Evolutionary conservation across 2,888 invertebrate genomes (phyloP).

Genomic region (Branchinecta sandiegonensis): DNA sequence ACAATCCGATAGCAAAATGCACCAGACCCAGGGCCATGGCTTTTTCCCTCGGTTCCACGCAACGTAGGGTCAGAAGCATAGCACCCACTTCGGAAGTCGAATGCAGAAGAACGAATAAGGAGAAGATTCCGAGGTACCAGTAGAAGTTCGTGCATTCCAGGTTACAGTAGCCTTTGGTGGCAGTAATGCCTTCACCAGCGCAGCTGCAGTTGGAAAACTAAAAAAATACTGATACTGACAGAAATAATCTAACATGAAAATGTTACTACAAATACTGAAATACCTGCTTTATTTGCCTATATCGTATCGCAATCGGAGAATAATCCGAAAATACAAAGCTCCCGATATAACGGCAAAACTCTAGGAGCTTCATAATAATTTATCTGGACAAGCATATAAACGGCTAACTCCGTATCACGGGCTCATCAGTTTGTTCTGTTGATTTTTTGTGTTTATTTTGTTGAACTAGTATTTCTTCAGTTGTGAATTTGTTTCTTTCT

Average conservation of each 20-base stretch:
- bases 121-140: slow-evolving; percentile 66
- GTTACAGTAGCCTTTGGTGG: slow-evolving; percentile 64
- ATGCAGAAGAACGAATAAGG: slow-evolving; percentile 75
- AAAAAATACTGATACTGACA: slow-evolving; percentile 25
- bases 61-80: slow-evolving; percentile 73
- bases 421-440: too few species aligned
- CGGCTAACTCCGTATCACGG: too few species aligned
- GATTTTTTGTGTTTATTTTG: too few species aligned
- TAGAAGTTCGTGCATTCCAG: slow-evolving; percentile 62
- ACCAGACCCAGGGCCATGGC: slow-evolving; percentile 88
- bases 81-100: slow-evolving; percentile 85
- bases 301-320: too few species aligned
- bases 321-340: too few species aligned
- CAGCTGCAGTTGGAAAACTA: slow-evolving; percentile 42
- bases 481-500: too few species aligned
- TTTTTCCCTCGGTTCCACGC: slow-evolving; percentile 80
- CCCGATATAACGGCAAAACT: too few species aligned
- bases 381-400: too few species aligned
- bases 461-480: too few species aligned
- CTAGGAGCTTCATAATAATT: too few species aligned
- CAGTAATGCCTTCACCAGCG: slow-evolving; percentile 39
- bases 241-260: slow-evolving; percentile 16
- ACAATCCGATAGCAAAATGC: slow-evolving; percentile 80
- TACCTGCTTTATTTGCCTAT: too few species aligned
- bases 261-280: too few species aligned